Base-by-base conservation (phyloP, 2,113 vertebrate genomes). In the Xyliphius kryptos region DNA sequence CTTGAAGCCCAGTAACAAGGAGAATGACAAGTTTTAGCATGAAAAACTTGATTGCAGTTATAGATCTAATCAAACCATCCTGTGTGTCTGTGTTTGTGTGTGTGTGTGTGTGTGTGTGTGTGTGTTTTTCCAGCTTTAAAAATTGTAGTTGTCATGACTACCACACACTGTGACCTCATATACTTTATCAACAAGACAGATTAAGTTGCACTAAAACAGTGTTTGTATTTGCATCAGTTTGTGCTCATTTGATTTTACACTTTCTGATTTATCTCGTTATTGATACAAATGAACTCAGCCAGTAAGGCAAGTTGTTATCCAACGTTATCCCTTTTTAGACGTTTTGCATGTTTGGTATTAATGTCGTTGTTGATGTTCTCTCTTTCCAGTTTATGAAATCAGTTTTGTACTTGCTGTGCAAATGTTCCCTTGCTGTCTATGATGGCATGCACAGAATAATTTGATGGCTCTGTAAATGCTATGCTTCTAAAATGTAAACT, bases 341-440 rank as follows among this genome's bases (percentile, higher is more conserved):
- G 10, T 1, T 37, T 47, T 48, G 2, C 22, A 46, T 50, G 21
- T 47, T 50, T 61, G 16, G 46, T 14, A 50, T 61, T 20, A 61
- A 38, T 50, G 37, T 14, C 22, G 17, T 14, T 46, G n/a, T 19
- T 10, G 10, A 3, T 7, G 12, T 51, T 38, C 41, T 46, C 15
- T 10, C 1, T 36, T 3, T 38, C 8, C 19, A 49, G 9, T 14
- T 64, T 46, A 40, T 13, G 21, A 37, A 4, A 9, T 43, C 37
- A 56, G 47, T 56, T 32, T 52, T 57, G 62, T 49, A 19, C 43
- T 54, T 50, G 12, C 40, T 57, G 63, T 67, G 50, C 52, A 56
- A 40, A 26, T 14, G 58, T 61, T 71, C 54, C 41, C 12, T 16
- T 66, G 57, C 59, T 65, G 40, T 66, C 63, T 48, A 67, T 67